Evolutionary conservation across 2,888 invertebrate species (phyloP), one percentile per base, ranked within the genome.

Genomic region (Drosophila anceps): DNA sequence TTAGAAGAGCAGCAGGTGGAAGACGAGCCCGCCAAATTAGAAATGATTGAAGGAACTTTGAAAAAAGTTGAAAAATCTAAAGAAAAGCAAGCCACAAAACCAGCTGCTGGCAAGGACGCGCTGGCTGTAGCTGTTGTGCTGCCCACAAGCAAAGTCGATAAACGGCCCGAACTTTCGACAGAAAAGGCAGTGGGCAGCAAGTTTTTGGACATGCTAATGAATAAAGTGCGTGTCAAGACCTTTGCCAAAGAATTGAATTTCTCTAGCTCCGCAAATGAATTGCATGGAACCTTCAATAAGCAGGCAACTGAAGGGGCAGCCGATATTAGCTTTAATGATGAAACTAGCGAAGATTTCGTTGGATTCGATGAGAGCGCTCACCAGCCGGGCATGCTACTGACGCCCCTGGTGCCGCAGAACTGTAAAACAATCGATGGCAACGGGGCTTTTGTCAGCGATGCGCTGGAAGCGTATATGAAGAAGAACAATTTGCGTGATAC

Each of bases 391-490:
- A 92, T 93, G 92, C 61, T 93, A 59, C 84, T 91, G 20, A 93
- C 93, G 0, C 93, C 93, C 3, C 58, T 92, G 35, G 93, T 92
- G 27, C 89, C 90, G 4, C 74, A 69, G 46, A 79, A 66, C 55
- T 82, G 84, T 51, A 79, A 76, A 20, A 81, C 83, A 5, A 39
- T 67, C 4, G 90, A 83, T 0, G 73, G 82, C 0, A 92, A 91
- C 53, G 92, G 93, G 0, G 94, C 93, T 0, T 94, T 94, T 79
- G 88, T 93, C 6, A 94, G 94, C 73, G 93, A 94, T 55, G 88
- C 92, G 0, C 86, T 94, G n/a, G 94, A 94, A 61, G 93, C 93
- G 8, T 94, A 93, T 78, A 91, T 94, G 88, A 93, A 92, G 4
- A 92, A 93, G 69, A 93, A 94, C 39, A 76, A 65, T 51, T 48